Base-by-base conservation (phyloP, 2,888 invertebrate species). In the Eupithecia subumbrata region DNA sequence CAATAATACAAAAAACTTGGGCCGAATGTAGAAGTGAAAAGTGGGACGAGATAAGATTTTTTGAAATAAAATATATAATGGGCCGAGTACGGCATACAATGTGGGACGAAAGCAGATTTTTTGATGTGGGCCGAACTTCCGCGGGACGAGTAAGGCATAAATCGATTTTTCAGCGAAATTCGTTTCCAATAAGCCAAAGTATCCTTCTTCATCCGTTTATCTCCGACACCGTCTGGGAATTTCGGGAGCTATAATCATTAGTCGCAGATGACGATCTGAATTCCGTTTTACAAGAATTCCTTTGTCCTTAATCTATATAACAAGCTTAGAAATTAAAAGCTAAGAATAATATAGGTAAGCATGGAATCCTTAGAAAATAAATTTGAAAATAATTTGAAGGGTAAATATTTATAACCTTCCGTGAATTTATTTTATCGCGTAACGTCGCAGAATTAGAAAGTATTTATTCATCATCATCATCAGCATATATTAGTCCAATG, bases 221-320 rank as follows among this genome's bases (percentile, higher is more conserved):
- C 52, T 40, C 64, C 71, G 52, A 25, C 83, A 85, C 69, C 80
- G 83, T 84, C 78, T 82, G 8, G 83, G 79, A 84, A 85, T 87
- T 85, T 85, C 85, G 83, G 84, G 85, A 82, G 88, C 87, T 85
- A 89, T 89, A 85, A 88, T 88, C 89, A 88, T 89, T 88, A 89
- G 86, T 82, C 80, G 82, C 88, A 88, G 87, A 88, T 88, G 88
- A 87, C 87, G 85, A 86, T 85, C 84, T 81, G 78, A 76, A 82
- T 52, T 78, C 84, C 84, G 87, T 88, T 87, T 86, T 85, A 85
- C 85, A 85, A 82, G 81, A 80, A 81, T 72, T 80, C 77, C 82
- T 88, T 88, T 88, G 86, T 87, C 74, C 81, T 66, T 68, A 18
- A 64, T 64, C 34, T 64, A 52, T 80, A 71, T 85, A 86, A 87